Evolutionary conservation across 2,113 vertebrate genomes (phyloP), one percentile per base, ranked within the genome.

Genomic region (Centropus bengalensis): DNA sequence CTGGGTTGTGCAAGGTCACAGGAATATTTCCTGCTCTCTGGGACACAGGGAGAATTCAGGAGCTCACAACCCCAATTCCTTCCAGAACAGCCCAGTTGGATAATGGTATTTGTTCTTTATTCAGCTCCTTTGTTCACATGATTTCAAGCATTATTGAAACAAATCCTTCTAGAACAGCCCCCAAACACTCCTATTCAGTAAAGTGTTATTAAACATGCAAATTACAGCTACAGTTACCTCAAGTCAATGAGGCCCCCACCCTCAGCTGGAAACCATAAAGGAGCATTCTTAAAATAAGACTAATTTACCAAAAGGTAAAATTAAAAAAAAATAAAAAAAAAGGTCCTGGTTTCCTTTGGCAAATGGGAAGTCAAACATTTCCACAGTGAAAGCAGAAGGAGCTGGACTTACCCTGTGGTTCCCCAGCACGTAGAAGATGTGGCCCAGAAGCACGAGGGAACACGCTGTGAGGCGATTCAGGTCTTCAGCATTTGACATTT

Each of bases 401-500:
- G 5, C 45, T 12, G 24, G 3, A 66, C 98, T 98, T 92, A 99
- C 99, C 98, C 99, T 98, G 97, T 99, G 99, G 96, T 99, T 99
- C 74, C 99, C 99, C 88, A 99, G 90, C 24, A 99, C 99, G 2
- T 99, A 99, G 97, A 99, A 99, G 95, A 99, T 99, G 87, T 99
- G 99, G 40, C 99, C 99, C 83, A 99, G 98, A 45, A 99, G 98
- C 58, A 99, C 99, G 3, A 99, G 98, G 10, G 99, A 99, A 91
- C 99, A 99, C 3, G 99, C 99, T 0, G 99, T 99, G 64, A 99
- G 97, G 30, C 99, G 98, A 97, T 99, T 99, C 95, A 99, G 97
- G 87, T 99, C 99, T 94, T 99, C 99, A 0, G 99, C 99, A 0
- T 99, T 99, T 2, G 99, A 99, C 99, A 99, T 99, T 97, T 99